Evolutionary conservation across 2,888 invertebrate species (phyloP).

Genomic region (Rhagium mordax): DNA sequence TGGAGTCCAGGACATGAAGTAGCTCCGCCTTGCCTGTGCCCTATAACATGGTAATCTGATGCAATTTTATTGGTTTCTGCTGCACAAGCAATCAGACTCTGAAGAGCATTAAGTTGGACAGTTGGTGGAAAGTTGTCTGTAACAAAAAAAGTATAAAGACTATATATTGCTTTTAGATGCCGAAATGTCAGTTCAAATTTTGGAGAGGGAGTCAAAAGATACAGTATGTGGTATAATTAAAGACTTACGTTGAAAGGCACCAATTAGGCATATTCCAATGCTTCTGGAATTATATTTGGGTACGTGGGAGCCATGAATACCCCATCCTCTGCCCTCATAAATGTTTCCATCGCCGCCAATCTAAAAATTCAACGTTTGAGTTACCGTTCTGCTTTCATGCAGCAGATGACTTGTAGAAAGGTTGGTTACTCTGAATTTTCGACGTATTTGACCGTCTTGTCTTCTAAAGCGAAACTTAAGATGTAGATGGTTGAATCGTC

Average conservation of each 20-base stretch:
- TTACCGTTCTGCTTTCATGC: too few relatives aligned
- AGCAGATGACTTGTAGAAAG: too few relatives aligned
- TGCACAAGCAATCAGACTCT: constrained; percentile 52
- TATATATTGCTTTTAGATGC: neutral
- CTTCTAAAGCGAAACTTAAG: too few relatives aligned
- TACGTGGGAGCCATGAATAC: constrained; percentile 75
- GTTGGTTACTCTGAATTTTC: too few relatives aligned
- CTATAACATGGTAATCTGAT: constrained; percentile 52
- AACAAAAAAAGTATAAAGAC: constrained; percentile 29
- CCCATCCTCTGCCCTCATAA: constrained; percentile 80
- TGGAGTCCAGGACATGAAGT: constrained; percentile 57
- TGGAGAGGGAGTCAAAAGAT: too few relatives aligned
- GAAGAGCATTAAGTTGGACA: constrained; percentile 50
- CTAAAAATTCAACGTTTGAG: constrained; percentile 59
- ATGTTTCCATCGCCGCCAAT: constrained; percentile 78
- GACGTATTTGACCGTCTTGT: too few relatives aligned
- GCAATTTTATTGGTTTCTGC: constrained; percentile 43
- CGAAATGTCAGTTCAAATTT: too few relatives aligned
- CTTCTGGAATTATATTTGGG: constrained; percentile 75
- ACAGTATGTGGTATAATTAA: neutral
- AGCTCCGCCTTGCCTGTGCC: constrained; percentile 54
- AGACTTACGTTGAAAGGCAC: constrained; percentile 70
- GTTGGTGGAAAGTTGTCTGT: constrained; percentile 47
- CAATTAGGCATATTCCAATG: constrained; percentile 77
- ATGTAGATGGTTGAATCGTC: too few relatives aligned